Base-by-base conservation (phyloP, 2,888 invertebrate genomes). In the Meteorus cinctellus region DNA sequence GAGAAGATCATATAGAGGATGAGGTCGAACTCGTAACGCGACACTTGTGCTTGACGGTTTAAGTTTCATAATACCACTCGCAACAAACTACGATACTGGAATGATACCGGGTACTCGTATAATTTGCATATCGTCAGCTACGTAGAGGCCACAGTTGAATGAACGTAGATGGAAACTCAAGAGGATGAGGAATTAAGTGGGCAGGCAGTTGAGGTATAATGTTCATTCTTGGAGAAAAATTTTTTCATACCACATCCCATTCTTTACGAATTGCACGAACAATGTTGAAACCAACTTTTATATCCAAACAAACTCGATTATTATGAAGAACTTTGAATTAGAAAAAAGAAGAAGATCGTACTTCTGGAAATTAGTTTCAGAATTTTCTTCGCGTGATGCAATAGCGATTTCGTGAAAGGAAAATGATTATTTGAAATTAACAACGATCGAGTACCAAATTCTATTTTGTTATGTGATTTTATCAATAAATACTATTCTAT, bases 51-150 rank as follows among this genome's bases (percentile, higher is more conserved):
- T 83, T 83, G 83, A 87, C 84, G 84, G 86, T 85, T 86, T 85
- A 87, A 88, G 86, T 88, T 87, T 87, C 86, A 84, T 86, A 86
- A 87, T 87, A 84, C 87, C 85, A 81, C 81, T 82, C 81, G 79
- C 77, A 82, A 80, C 83, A 80, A 79, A 79, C 81, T 81, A 84
- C 83, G 84, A 86, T 85, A 84, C 84, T 75, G 79, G 80, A 80
- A 83, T 60, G 83, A 84, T 84, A 84, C 81, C 79, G 75, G 80
- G 78, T 77, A 75, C 79, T 83, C 84, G 83, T 85, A 85, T 83
- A 84, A 87, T 87, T 87, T 87, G 84, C 86, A 87, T 87, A 86
- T 84, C 83, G 80, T 79, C 80, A 77, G 77, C 78, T 78, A 63
- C 67, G 55, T 41, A 59, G 70, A 36, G 51, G 27, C 65, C 62